Conservation (phyloP, 35 echinoderm and acorn worm species). For the Nesometra sesokonis region DNA sequence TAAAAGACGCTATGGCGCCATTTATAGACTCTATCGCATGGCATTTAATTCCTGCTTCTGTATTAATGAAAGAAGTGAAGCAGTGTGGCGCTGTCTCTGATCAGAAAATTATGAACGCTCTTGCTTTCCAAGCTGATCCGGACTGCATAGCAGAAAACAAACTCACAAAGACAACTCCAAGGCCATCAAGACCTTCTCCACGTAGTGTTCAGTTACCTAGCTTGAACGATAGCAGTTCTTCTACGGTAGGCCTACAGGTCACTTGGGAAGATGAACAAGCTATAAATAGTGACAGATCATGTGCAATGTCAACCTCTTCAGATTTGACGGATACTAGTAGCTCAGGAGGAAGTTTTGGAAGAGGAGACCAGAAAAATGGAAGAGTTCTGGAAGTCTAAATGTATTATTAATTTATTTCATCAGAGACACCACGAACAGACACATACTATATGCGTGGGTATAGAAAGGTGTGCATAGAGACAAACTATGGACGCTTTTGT, state of each 20-base stretch:
- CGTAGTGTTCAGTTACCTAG: neutral
- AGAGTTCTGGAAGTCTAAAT: neutral
- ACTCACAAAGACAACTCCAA: conserved; percentile 34
- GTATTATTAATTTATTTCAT: too few relatives aligned
- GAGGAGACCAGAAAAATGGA: conserved; percentile 46
- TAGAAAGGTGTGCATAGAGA: too few relatives aligned
- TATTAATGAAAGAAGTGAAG: conserved; percentile 76
- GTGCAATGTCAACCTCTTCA: conserved; percentile 84
- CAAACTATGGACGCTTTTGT: too few relatives aligned
- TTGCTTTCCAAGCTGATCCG: conserved; percentile 93
- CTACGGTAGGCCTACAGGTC: neutral
- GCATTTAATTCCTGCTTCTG: conserved; percentile 76
- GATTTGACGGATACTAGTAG: conserved; percentile 77
- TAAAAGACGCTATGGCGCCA: conserved; percentile 62
- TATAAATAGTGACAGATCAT: conserved; percentile 23
- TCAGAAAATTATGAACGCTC: conserved; percentile 89
- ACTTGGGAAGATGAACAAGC: conserved; percentile 1
- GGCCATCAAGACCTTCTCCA: neutral
- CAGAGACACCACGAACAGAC: too few relatives aligned
- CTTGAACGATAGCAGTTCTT: neutral
- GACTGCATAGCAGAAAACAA: conserved; percentile 54
- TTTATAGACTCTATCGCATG: conserved; percentile 88
- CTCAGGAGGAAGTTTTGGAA: conserved; percentile 65
- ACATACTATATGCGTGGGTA: too few relatives aligned
- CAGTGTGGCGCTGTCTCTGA: conserved; percentile 61